These are phyloP conservation scores for Masnerella sp. DNA, from an alignment of 2,888 invertebrate genomes.

Conservation along the genomic window DNA sequence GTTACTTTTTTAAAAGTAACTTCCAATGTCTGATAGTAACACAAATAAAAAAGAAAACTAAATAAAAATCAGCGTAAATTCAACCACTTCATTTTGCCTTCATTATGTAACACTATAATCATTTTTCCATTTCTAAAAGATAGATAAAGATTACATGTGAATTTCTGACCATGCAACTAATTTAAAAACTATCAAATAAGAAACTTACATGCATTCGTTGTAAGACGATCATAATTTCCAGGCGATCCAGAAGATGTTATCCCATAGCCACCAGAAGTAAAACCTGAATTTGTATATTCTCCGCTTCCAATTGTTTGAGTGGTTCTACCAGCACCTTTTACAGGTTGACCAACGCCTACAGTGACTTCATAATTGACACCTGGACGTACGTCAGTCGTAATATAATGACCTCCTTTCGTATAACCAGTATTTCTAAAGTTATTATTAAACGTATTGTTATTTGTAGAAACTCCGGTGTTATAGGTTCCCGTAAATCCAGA, in stretches of 20 bases:
- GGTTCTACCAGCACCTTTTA: constrained; percentile 7
- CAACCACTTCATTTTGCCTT: too few relatives aligned
- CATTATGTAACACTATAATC: too few relatives aligned
- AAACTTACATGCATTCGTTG: constrained; percentile 29
- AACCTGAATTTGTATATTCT: constrained; percentile 7
- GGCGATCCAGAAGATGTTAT: constrained; percentile 4
- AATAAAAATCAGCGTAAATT: too few relatives aligned
- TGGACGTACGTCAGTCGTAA: constrained; percentile 30
- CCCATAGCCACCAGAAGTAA: constrained; percentile 24
- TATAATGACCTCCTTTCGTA: constrained; percentile 34
- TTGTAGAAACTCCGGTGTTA: constrained; percentile 11
- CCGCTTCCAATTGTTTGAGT: constrained; percentile 39
- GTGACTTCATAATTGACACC: constrained; percentile 58
- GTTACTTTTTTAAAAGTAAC: too few relatives aligned
- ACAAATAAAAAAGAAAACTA: too few relatives aligned
- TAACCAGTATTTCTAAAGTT: constrained; percentile 24
- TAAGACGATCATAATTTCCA: constrained; percentile 8
- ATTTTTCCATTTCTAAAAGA: too few relatives aligned
- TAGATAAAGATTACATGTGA: too few relatives aligned
- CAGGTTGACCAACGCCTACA: constrained; percentile 40
- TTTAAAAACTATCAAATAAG: too few relatives aligned
- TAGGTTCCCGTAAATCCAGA: constrained; percentile 8
- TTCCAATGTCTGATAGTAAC: too few relatives aligned
- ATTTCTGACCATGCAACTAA: too few relatives aligned
- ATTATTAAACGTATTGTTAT: constrained; percentile 20